Percentiles rank a stretch among this genome's conserved stretches.
phyloP scores from a whole-genome alignment of 2,113 vertebrate genomes.

The Anolis sagrei region DNA sequence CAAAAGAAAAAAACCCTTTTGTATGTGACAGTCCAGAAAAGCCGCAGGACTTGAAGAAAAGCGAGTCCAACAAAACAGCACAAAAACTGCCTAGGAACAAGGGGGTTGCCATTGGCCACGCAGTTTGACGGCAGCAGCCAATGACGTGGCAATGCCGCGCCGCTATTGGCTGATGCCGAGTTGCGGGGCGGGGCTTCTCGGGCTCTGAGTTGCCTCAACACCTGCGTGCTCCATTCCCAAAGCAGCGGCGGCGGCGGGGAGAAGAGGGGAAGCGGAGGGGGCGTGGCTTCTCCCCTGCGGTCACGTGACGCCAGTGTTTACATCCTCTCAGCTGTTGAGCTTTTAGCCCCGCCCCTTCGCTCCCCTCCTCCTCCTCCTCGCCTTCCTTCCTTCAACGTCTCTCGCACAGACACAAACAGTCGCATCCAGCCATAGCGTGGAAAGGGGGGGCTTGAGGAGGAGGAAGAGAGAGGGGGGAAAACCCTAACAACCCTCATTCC shows the following conservation, averaged over 20 bases:
- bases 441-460: neutral
- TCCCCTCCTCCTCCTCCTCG: neutral
- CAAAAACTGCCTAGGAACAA: neutral
- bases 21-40: no score
- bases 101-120: neutral
- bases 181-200: neutral
- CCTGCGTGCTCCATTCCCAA: neutral
- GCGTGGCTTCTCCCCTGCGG: neutral
- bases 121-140: neutral
- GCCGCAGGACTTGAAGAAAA: no score
- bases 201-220: neutral
- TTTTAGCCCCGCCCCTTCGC: conserved; percentile 30
- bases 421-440: neutral
- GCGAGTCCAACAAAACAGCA: neutral
- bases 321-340: conserved; percentile 73
- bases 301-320: conserved; percentile 72
- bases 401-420: conserved; percentile 22
- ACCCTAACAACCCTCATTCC: no score
- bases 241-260: no score
- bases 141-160: neutral
- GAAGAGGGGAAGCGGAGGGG: neutral
- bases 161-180: conserved; percentile 20
- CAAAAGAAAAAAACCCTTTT: no score
- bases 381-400: neutral
- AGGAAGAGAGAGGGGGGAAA: no score